Percentiles rank a stretch among this genome's conserved stretches.
Conservation (phyloP, 2,113 vertebrate genomes). For the Xenopus tropicalis region DNA sequence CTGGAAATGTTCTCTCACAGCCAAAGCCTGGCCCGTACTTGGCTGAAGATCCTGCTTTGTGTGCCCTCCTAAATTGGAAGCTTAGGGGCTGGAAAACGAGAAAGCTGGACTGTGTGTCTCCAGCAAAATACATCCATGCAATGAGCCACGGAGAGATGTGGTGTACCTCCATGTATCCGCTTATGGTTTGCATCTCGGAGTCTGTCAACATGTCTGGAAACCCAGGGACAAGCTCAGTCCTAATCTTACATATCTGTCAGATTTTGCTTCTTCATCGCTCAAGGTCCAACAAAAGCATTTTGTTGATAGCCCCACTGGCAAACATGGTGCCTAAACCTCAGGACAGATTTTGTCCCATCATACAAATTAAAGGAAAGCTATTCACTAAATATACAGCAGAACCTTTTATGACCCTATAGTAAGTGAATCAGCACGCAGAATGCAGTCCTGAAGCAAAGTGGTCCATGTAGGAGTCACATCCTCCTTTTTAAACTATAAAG, state of each 20-base stretch:
- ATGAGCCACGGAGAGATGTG: constrained; percentile 27
- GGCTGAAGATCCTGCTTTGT: constrained; percentile 51
- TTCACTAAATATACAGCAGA: not conserved
- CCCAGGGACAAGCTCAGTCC: constrained; percentile 7
- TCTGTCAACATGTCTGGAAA: constrained; percentile 8
- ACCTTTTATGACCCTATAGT: not conserved
- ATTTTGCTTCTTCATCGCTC: too few relatives aligned
- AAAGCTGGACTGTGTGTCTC: constrained; percentile 45
- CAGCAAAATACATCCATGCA: constrained; percentile 40
- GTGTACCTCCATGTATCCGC: not conserved
- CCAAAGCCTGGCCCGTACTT: constrained; percentile 58
- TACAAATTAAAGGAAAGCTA: too few relatives aligned
- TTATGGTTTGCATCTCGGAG: not conserved
- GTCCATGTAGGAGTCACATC: too few relatives aligned
- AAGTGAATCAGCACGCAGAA: too few relatives aligned
- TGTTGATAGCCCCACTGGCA: not conserved
- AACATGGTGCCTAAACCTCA: not conserved
- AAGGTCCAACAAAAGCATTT: not conserved
- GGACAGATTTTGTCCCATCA: too few relatives aligned
- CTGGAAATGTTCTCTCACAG: constrained; percentile 60
- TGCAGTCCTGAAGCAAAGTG: too few relatives aligned
- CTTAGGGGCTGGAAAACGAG: constrained; percentile 51
- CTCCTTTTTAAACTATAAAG: too few relatives aligned
- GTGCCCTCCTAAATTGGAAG: constrained; percentile 54
- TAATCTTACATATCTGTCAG: not conserved